These are phyloP conservation scores for Tragelaphus strepsiceros DNA, from an alignment of 2,113 vertebrate genomes.

Conservation along the genomic window DNA sequence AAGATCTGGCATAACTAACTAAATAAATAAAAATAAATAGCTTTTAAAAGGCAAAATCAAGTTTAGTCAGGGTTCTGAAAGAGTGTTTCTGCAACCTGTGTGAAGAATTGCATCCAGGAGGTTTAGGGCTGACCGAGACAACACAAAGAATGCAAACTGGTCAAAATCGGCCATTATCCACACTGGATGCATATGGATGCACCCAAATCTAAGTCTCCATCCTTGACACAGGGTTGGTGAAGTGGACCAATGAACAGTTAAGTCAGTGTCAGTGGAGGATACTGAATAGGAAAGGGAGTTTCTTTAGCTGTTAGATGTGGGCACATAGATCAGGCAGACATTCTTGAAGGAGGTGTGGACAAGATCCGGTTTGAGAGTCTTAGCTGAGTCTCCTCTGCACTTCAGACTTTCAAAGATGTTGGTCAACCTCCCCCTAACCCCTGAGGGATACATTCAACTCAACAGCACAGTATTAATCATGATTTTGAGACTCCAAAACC, in stretches of 20 bases:
- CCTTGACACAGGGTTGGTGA: too few species aligned
- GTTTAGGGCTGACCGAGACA: not conserved
- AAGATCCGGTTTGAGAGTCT: not conserved
- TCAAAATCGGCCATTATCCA: not conserved
- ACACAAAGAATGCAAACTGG: not conserved
- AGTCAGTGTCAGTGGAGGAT: accelerated
- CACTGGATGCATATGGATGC: accelerated
- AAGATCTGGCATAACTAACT: not conserved
- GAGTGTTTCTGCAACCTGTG: not conserved
- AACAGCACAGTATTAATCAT: not conserved
- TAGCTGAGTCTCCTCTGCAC: not conserved
- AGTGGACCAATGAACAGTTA: too few species aligned
- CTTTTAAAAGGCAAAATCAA: not conserved
- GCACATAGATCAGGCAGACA: accelerated
- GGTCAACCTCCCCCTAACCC: not conserved
- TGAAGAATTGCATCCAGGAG: not conserved
- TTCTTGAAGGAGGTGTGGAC: not conserved
- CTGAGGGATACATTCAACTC: not conserved
- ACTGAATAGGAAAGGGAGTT: not conserved
- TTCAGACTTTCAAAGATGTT: not conserved
- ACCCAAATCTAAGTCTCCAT: not conserved
- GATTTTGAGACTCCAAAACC: not conserved
- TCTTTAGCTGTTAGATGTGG: not conserved
- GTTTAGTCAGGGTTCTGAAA: not conserved
- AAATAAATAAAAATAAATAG: not conserved